These are phyloP conservation scores for Syngnathus floridae DNA, from an alignment of 2,113 vertebrate genomes.

Conservation along the genomic window DNA sequence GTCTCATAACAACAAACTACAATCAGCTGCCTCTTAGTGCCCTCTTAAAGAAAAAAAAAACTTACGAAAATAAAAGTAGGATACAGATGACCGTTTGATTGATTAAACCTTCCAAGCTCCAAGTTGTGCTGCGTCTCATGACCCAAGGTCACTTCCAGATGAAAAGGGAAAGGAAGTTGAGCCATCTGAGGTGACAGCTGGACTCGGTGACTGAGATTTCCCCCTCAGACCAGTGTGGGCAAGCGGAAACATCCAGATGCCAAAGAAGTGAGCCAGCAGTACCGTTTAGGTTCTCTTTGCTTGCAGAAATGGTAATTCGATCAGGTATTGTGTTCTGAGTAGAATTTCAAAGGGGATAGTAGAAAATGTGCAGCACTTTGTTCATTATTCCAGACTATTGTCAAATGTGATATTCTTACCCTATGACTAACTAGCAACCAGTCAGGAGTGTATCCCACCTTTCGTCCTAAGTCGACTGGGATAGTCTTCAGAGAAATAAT, in stretches of 20 bases:
- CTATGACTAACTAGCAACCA: background rate
- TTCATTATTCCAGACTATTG: background rate
- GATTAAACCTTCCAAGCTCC: constrained; percentile 32
- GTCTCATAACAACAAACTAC: constrained; percentile 98
- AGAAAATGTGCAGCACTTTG: background rate
- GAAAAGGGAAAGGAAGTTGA: constrained; percentile 24
- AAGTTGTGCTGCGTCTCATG: constrained; percentile 35
- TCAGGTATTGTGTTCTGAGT: background rate
- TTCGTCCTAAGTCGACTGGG: background rate
- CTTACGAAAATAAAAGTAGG: background rate
- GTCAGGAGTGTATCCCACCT: background rate
- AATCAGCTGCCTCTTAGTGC: constrained; percentile 90
- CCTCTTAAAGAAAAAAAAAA: constrained; percentile 60
- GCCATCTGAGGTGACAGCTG: constrained; percentile 21
- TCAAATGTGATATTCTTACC: background rate
- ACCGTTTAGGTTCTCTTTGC: background rate
- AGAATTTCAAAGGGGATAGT: background rate
- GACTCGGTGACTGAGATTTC: constrained; percentile 17
- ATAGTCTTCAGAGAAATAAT: background rate
- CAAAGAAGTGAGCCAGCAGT: background rate
- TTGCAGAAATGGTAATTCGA: background rate
- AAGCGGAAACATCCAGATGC: background rate
- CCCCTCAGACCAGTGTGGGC: constrained; percentile 12
- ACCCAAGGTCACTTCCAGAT: constrained; percentile 15
- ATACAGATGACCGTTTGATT: constrained; percentile 56